Base-by-base conservation (phyloP, 2,797 vertebrate species). In the Gambusia yucatana region DNA sequence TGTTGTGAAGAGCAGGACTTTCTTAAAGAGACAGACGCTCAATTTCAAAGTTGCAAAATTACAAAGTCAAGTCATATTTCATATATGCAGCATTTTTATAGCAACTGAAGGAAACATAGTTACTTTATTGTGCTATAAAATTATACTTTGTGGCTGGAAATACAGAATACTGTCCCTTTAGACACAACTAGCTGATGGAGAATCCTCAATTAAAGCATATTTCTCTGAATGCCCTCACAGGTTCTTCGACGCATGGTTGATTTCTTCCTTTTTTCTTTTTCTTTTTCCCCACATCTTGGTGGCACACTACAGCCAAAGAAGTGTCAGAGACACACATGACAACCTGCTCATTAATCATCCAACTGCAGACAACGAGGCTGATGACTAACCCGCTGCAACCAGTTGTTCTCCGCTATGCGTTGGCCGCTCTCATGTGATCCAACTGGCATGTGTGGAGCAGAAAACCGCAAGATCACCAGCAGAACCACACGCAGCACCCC, bases 291-390 rank as follows among this genome's bases (percentile, higher is more conserved):
- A 1, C 20, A 82, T 71, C 86, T 83, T 71, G 48, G 17, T 11
- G 78, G 72, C 16, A 2, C 55, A 72, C 76, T 28, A 86, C 86
- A 63, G 80, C 89, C 89, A 86, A 82, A 6, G 82, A 73, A 46
- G 84, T 85, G 86, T 91, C 89, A 82, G 82, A 89, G 48, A 83
- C 74, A 55, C 63, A 72, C 88, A 87, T 74, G 84, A 86, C 76
- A 85, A 90, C 80, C 50, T 50, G 72, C 89, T 94, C 93, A 92
- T 95, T 92, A 79, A 94, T 95, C 95, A 95, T 90, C 77, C 79
- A 3, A 69, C 83, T 79, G 85, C 85, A 92, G 92, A 94, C 89
- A 86, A 81, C 79, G 78, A 79, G 90, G 79, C 86, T 73, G 85
- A 88, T 83, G 88, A 91, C 90, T 89, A 84, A 93, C 87, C 67